These are phyloP conservation scores for Xenopus borealis DNA, from an alignment of 2,113 vertebrate species.

Conservation along the genomic window DNA sequence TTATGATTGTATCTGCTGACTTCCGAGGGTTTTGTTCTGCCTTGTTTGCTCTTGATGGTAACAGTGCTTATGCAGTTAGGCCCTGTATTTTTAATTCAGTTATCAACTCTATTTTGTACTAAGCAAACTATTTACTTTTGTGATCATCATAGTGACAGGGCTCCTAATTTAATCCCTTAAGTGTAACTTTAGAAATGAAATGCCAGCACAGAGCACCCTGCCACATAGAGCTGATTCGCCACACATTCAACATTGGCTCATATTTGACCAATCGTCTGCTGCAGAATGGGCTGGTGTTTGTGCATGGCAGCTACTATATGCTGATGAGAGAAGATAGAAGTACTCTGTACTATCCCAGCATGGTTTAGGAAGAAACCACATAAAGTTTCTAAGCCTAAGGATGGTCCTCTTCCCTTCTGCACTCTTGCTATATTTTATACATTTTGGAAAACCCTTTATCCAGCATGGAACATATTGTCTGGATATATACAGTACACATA, in stretches of 20 bases:
- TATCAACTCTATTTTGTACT: background rate
- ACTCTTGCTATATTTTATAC: constrained; percentile 1
- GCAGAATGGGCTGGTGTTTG: background rate
- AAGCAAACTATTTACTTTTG: background rate
- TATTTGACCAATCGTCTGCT: background rate
- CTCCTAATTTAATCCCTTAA: background rate
- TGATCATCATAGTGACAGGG: background rate
- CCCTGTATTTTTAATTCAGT: background rate
- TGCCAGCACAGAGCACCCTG: background rate
- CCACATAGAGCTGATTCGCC: background rate
- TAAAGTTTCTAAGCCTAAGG: background rate
- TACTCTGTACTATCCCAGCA: background rate
- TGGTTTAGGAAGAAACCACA: background rate
- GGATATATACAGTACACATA: constrained; percentile 4
- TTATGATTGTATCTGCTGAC: constrained; percentile 45
- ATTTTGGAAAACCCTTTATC: background rate
- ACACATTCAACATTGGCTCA: background rate
- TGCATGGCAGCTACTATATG: background rate
- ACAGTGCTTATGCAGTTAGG: background rate
- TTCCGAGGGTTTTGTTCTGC: background rate
- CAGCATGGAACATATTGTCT: background rate
- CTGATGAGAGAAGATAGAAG: background rate
- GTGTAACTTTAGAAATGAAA: background rate
- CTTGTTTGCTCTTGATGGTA: background rate
- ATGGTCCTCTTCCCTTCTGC: background rate